Evolutionary conservation across 2,113 vertebrate species (phyloP).

Genomic region (Tupaia chinensis): DNA sequence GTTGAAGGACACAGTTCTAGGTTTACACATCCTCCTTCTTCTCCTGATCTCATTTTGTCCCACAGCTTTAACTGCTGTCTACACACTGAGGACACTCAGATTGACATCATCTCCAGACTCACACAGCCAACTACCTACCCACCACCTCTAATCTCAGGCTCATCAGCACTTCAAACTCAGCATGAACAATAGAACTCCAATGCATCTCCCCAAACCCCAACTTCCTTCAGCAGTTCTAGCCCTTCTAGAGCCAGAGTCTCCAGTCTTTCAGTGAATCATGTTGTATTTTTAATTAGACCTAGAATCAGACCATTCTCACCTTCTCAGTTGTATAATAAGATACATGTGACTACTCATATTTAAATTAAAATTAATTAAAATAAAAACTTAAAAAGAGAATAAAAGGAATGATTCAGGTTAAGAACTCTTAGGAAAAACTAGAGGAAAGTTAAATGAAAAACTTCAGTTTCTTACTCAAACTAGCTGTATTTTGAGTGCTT

Average conservation of each 20-base stretch:
- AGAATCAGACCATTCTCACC: neutral
- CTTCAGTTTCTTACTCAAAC: neutral
- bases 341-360: neutral
- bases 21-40: neutral
- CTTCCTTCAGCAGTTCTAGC: neutral
- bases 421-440: neutral
- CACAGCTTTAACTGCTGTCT: neutral
- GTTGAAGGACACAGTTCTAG: neutral
- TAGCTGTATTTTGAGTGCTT: neutral
- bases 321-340: neutral
- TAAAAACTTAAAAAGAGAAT: neutral
- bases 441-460: neutral
- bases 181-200: rapidly evolving
- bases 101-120: neutral
- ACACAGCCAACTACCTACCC: neutral
- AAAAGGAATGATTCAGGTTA: neutral
- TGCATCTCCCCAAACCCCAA: neutral
- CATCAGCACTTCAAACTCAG: neutral
- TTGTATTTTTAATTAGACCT: neutral
- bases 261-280: neutral
- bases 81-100: neutral
- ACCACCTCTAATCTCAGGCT: neutral
- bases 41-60: neutral
- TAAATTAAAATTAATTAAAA: neutral
- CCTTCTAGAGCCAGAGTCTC: neutral